phyloP scores from a whole-genome alignment of 2,797 vertebrate genomes.

The Dicrostonyx torquatus region DNA sequence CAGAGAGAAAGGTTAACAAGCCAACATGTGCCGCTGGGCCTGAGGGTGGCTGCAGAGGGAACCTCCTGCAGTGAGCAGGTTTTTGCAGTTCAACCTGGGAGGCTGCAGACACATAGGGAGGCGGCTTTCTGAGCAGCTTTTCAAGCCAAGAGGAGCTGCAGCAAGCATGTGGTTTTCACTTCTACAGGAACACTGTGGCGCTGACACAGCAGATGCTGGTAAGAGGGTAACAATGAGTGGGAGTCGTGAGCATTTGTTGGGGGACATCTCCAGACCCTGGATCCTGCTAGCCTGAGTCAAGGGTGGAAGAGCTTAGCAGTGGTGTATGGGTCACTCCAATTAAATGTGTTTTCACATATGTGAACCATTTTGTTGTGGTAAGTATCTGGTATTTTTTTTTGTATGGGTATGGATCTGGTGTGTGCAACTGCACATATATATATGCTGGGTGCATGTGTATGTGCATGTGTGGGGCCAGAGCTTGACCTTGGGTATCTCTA shows the following conservation, averaged over 20 bases:
- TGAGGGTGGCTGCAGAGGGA: not conserved
- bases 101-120: not conserved
- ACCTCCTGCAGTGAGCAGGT: not conserved
- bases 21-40: not conserved
- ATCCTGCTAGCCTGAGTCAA: not conserved
- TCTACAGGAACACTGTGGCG: not conserved
- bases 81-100: not conserved
- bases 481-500: not conserved
- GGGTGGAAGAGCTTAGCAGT: not conserved
- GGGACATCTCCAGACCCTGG: not conserved
- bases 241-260: not conserved
- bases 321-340: not conserved
- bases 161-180: not conserved
- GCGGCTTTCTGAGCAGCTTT: not conserved
- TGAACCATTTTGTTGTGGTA: not conserved
- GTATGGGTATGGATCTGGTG: not conserved
- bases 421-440: not conserved
- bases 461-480: not conserved
- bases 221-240: not conserved
- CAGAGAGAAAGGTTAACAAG: not conserved
- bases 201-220: not conserved
- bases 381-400: not conserved
- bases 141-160: not conserved
- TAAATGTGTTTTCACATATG: not conserved
- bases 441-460: not conserved